A percentile compares a stretch with the other conserved stretches of the same genome.
phyloP scores from a whole-genome alignment of 2,888 invertebrate species.

The Metalampra italica region DNA sequence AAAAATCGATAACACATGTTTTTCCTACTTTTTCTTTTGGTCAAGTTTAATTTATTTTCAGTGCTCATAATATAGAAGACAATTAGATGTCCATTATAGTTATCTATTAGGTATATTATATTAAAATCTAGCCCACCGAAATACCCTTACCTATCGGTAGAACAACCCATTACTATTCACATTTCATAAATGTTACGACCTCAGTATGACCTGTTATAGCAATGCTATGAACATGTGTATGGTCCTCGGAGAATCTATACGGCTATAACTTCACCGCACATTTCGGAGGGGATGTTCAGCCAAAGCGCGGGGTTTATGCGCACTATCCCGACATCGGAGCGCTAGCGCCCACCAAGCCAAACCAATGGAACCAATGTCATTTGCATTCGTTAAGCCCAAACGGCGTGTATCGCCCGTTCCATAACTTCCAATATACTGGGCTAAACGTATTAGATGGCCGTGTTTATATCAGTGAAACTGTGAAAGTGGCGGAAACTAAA shows the following conservation, averaged over 20 bases:
- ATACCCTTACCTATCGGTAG: too few relatives aligned
- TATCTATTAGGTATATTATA: too few relatives aligned
- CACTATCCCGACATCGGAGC: conserved; percentile 11
- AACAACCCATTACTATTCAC: too few relatives aligned
- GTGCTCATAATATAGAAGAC: too few relatives aligned
- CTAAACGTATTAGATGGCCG: not conserved
- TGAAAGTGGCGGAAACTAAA: conserved; percentile 17
- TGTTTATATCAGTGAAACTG: not conserved
- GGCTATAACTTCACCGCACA: conserved; percentile 22
- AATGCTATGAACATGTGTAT: too few relatives aligned
- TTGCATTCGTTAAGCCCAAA: conserved; percentile 40
- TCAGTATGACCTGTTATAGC: too few relatives aligned
- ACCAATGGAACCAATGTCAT: conserved; percentile 21
- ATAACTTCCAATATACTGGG: conserved; percentile 21
- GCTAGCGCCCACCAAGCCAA: conserved; percentile 16
- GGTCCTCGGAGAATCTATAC: not conserved
- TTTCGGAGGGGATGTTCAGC: conserved; percentile 25
- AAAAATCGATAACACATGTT: too few relatives aligned
- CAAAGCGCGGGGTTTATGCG: conserved; percentile 12
- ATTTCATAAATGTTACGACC: too few relatives aligned
- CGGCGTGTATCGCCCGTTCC: conserved; percentile 17
- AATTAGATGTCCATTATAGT: too few relatives aligned
- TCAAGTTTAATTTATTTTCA: too few relatives aligned
- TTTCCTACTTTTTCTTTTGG: too few relatives aligned
- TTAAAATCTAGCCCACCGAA: too few relatives aligned